A percentile compares a stretch with the other conserved stretches of the same genome.
These are phyloP conservation scores for Cyprinodon tularosa DNA, from an alignment of 2,113 vertebrate species.

Conservation along the genomic window DNA sequence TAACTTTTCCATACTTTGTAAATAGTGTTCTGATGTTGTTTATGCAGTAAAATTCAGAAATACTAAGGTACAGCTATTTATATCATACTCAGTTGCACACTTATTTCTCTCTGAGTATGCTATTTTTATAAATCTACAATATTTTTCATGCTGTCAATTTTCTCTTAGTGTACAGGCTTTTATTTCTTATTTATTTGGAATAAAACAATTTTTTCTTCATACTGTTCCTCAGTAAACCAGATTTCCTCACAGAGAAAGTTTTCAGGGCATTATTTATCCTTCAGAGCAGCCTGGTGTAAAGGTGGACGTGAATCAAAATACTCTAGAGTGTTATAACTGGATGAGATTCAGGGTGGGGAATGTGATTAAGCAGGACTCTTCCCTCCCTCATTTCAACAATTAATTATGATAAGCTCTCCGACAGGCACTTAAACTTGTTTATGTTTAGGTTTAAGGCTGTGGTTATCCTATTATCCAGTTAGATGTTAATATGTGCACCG, in stretches of 20 bases:
- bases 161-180: conserved; percentile 20
- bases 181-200: not conserved
- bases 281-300: conserved; percentile 9
- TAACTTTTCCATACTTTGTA: not conserved
- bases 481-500: conserved; percentile 26
- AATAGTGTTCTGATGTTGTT: not conserved
- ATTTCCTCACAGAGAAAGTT: not conserved
- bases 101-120: not conserved
- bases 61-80: no score
- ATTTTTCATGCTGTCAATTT: not conserved
- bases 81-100: not conserved
- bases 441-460: conserved; percentile 54
- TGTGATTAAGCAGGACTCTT: conserved; percentile 34
- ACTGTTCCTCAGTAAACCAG: not conserved
- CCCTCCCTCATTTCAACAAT: conserved; percentile 49
- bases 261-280: not conserved
- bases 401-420: conserved; percentile 60
- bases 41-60: not conserved
- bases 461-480: conserved; percentile 42
- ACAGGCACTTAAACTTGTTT: conserved; percentile 51
- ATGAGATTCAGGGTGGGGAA: conserved; percentile 22
- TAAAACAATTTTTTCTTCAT: conserved; percentile 10
- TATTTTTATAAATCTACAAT: not conserved
- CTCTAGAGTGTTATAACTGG: conserved; percentile 14
- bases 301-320: conserved; percentile 11